phyloP scores from a whole-genome alignment of 53 echinoderm and acorn worm species.

The Astropecten irregularis region DNA sequence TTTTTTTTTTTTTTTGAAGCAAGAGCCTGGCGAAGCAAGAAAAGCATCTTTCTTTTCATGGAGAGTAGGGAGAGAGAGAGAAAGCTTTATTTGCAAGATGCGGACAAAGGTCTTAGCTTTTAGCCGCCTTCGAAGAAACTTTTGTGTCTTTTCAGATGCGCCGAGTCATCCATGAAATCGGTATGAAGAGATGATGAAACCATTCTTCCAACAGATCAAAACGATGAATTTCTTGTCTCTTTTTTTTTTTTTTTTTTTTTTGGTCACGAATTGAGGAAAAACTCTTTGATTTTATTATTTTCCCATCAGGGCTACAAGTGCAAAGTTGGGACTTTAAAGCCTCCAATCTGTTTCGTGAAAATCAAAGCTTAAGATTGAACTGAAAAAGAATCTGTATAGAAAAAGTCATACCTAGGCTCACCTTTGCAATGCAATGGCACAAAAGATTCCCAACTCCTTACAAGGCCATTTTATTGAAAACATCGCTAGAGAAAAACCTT shows the following conservation, averaged over 20 bases:
- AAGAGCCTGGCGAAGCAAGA: conserved; percentile 2
- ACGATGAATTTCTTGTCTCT: not conserved
- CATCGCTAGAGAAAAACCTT: no score
- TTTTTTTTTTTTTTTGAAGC: no score
- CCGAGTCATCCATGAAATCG: conserved; percentile 34
- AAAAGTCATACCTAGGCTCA: no score
- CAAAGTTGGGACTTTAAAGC: not conserved
- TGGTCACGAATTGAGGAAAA: not conserved
- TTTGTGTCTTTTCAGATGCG: conserved; percentile 7
- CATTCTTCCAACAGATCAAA: not conserved
- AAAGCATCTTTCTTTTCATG: not conserved
- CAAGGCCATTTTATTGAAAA: no score
- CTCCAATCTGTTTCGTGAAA: no score
- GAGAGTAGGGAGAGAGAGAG: no score
- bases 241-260: not conserved
- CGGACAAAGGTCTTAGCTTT: conserved; percentile 3
- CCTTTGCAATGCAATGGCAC: no score
- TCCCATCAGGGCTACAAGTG: not conserved
- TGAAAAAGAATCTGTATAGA: no score
- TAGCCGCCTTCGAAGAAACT: conserved; percentile 29
- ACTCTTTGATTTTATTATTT: not conserved
- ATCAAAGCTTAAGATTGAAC: no score
- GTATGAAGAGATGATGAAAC: not conserved
- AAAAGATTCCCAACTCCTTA: no score
- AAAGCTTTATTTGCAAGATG: conserved; percentile 29